These are phyloP conservation scores for Ptycholaimellus sp. DNA, from an alignment of 2,888 invertebrate species.

Conservation along the genomic window DNA sequence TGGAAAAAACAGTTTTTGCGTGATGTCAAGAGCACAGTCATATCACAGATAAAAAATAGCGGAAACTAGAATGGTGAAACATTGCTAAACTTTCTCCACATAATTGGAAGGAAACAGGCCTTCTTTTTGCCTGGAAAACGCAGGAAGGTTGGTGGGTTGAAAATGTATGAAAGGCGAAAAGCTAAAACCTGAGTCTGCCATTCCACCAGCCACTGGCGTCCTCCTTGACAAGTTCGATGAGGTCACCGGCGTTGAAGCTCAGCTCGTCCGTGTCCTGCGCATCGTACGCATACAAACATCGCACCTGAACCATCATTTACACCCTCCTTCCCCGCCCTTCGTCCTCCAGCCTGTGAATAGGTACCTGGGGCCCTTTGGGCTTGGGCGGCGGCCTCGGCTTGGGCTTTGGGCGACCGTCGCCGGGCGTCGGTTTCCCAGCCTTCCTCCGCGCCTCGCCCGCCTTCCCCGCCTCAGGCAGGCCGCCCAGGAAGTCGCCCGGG, in stretches of 20 bases:
- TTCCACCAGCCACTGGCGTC: constrained; percentile 47
- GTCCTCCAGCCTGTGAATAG: too few relatives aligned
- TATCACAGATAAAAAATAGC: too few relatives aligned
- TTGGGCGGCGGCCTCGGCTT: constrained; percentile 28
- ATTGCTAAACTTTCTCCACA: constrained; percentile 32
- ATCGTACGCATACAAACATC: constrained; percentile 39
- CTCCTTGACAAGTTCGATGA: constrained; percentile 39
- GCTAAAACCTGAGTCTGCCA: constrained; percentile 36
- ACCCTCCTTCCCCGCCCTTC: too few relatives aligned
- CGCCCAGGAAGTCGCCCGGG: too few relatives aligned
- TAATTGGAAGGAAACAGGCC: constrained; percentile 45
- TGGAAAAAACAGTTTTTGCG: too few relatives aligned
- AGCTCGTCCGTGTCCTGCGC: constrained; percentile 44
- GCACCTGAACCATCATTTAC: too few relatives aligned
- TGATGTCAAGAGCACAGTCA: too few relatives aligned
- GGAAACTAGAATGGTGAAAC: too few relatives aligned
- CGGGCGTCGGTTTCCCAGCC: constrained; percentile 24
- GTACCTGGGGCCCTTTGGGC: constrained; percentile 20
- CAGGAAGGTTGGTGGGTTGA: too few relatives aligned
- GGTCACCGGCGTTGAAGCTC: constrained; percentile 37
- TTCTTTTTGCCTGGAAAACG: constrained; percentile 34
- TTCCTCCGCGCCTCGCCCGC: constrained; percentile 10
- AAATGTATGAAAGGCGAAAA: too few relatives aligned
- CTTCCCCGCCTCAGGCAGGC: background rate
- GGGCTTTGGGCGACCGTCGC: constrained; percentile 29